A percentile compares a stretch with the other conserved stretches of the same genome.
These are phyloP conservation scores for Caenorhabditis imperialis DNA, from an alignment of 2,888 invertebrate genomes.

Conservation along the genomic window DNA sequence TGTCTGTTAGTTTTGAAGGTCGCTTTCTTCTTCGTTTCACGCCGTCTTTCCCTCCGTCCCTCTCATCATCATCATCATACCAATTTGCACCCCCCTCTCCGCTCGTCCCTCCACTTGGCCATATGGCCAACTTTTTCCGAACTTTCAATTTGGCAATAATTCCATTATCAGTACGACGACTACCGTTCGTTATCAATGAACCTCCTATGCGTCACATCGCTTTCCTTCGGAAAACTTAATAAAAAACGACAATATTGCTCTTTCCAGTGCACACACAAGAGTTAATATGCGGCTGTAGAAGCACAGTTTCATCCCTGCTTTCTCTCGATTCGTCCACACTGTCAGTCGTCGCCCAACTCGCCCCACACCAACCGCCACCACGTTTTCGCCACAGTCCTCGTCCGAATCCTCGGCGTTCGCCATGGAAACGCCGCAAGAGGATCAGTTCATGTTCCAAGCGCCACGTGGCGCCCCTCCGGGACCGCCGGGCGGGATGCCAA, in stretches of 20 bases:
- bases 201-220: background rate
- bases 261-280: constrained; percentile 13
- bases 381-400: too few relatives aligned
- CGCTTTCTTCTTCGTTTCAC: background rate
- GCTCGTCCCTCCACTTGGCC: constrained; percentile 34
- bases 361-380: too few relatives aligned
- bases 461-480: constrained; percentile 13
- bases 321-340: constrained; percentile 9
- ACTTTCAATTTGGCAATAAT: too few relatives aligned
- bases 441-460: constrained; percentile 43
- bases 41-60: too few relatives aligned
- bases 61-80: constrained; percentile 1
- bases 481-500: background rate
- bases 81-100: constrained; percentile 33
- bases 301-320: background rate
- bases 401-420: too few relatives aligned
- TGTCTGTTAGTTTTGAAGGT: background rate
- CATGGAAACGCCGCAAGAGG: constrained; percentile 40
- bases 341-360: background rate
- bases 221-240: background rate
- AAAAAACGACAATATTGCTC: too few relatives aligned
- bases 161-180: background rate
- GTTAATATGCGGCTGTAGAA: constrained; percentile 41
- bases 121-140: constrained; percentile 42
- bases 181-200: too few relatives aligned